These are phyloP conservation scores for Choloepus hoffmanni DNA, from an alignment of 2,113 vertebrate genomes.

Conservation along the genomic window DNA sequence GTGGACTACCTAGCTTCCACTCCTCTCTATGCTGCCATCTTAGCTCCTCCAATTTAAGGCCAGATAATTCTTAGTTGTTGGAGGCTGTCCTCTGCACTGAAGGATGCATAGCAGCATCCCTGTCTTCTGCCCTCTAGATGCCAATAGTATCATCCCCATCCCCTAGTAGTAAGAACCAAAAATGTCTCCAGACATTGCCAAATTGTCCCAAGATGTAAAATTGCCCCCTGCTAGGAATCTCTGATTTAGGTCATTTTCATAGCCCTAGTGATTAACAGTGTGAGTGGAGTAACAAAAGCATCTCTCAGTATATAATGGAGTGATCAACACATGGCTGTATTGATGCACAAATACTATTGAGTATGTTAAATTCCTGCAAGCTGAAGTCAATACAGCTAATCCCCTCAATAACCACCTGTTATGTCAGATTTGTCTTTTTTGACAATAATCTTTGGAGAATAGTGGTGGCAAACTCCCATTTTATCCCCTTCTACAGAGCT, in stretches of 20 bases:
- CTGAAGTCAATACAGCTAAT: not conserved
- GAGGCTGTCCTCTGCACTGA: not conserved
- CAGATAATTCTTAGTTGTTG: not conserved
- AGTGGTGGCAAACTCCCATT: not conserved
- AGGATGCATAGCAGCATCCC: not conserved
- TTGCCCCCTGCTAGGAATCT: not conserved
- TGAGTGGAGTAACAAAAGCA: not conserved
- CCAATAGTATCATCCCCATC: too few species aligned
- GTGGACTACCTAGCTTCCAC: too few species aligned
- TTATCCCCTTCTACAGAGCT: not conserved
- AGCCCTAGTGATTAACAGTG: not conserved
- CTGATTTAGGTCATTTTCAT: not conserved
- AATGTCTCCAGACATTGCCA: not conserved
- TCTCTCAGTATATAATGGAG: not conserved
- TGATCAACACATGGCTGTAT: not conserved
- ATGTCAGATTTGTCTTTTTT: not conserved
- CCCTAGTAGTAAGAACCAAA: not conserved
- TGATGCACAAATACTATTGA: not conserved
- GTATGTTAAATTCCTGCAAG: not conserved
- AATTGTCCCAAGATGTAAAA: not conserved
- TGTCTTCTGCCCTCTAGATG: not conserved
- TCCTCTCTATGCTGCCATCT: too few species aligned
- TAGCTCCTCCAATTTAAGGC: too few species aligned
- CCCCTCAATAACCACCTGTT: not conserved
- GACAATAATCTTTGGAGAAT: not conserved